phyloP scores from a whole-genome alignment of 2,797 vertebrate species.

The Acanthurus lineatus region DNA sequence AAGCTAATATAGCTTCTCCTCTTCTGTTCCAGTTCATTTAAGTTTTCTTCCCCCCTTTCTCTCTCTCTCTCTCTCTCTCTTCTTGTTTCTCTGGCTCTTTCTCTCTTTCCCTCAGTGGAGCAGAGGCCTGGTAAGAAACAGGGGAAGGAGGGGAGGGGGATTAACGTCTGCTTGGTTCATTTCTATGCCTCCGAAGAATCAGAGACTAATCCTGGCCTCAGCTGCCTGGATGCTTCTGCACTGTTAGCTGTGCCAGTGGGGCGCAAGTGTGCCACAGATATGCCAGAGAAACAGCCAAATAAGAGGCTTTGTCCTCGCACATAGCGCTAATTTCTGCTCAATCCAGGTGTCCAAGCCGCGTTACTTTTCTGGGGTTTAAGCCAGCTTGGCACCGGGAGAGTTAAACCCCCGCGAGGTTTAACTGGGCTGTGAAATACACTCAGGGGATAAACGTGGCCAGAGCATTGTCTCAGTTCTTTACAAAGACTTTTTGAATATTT shows the following conservation, averaged over 20 bases:
- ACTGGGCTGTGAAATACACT: slow-evolving; percentile 41
- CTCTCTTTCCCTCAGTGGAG: slow-evolving; percentile 43
- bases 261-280: slow-evolving; percentile 52
- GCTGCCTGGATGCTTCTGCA: slow-evolving; percentile 70
- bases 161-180: slow-evolving; percentile 76
- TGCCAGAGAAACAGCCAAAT: slow-evolving; percentile 55
- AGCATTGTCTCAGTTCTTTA: slow-evolving; percentile 26
- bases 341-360: slow-evolving; percentile 65
- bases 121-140: slow-evolving; percentile 62
- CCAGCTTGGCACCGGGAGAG: slow-evolving; percentile 36
- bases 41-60: background rate
- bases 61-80: background rate
- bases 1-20: slow-evolving; percentile 44
- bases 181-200: slow-evolving; percentile 75
- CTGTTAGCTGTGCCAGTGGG: slow-evolving; percentile 62
- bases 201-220: slow-evolving; percentile 71
- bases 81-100: slow-evolving; percentile 1
- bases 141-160: slow-evolving; percentile 52
- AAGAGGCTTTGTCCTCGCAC: slow-evolving; percentile 76
- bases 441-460: slow-evolving; percentile 38
- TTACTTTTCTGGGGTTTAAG: slow-evolving; percentile 50
- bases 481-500: slow-evolving; percentile 14
- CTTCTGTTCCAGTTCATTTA: slow-evolving; percentile 60
- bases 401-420: slow-evolving; percentile 37
- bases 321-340: slow-evolving; percentile 63